phyloP scores from a whole-genome alignment of 2,888 invertebrate species.

The Coelogynopora nodosa region DNA sequence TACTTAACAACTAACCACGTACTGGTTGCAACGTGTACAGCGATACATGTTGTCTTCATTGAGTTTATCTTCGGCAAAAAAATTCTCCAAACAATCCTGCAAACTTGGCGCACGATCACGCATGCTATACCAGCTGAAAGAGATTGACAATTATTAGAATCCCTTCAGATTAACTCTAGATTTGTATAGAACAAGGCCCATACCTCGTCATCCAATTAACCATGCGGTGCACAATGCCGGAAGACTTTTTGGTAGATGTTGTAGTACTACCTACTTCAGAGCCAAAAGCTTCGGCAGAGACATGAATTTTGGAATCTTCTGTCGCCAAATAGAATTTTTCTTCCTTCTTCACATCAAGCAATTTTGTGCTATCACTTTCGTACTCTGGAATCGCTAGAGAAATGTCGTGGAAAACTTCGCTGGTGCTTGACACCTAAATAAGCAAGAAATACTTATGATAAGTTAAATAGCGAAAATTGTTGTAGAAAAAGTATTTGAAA shows the following conservation, averaged over 20 bases:
- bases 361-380: too few species aligned
- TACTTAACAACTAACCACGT: too few species aligned
- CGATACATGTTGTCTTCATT: not conserved
- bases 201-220: not conserved
- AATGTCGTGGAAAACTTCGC: not conserved
- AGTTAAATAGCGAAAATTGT: not conserved
- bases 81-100: not conserved
- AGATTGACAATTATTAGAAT: not conserved
- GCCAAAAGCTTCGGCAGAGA: too few species aligned
- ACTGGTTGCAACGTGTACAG: not conserved
- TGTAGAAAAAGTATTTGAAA: not conserved
- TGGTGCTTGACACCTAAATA: not conserved
- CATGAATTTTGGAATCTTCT: too few species aligned
- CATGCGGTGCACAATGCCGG: not conserved
- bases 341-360: too few species aligned
- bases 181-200: too few species aligned
- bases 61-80: not conserved
- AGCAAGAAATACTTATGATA: not conserved
- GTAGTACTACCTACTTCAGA: too few species aligned
- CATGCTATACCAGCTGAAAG: constrained; percentile 4
- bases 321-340: too few species aligned
- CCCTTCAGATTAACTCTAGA: not conserved
- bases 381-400: not conserved
- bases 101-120: not conserved
- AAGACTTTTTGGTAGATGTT: not conserved